phyloP scores from a whole-genome alignment of 2,113 vertebrate species.

The Seriola dumerili region DNA sequence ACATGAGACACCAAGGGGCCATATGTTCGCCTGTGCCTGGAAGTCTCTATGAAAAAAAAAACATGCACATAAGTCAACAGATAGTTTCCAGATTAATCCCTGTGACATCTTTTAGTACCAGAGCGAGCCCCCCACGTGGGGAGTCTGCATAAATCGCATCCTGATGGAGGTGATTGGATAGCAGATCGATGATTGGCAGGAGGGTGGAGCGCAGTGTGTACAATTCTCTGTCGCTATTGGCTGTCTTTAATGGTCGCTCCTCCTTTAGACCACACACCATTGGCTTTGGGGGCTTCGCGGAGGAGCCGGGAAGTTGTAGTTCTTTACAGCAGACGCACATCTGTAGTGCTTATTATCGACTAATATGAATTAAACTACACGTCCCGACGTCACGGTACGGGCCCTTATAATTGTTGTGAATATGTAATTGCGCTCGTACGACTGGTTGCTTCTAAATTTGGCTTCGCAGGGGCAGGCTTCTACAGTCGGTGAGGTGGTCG shows the following conservation, averaged over 20 bases:
- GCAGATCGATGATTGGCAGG: constrained; percentile 55
- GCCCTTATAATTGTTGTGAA: constrained; percentile 68
- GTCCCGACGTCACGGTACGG: constrained; percentile 67
- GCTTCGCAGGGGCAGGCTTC: constrained; percentile 49
- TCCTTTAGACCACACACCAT: constrained; percentile 64
- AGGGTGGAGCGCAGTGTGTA: not conserved
- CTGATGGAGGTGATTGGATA: constrained; percentile 67
- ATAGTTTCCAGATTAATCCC: constrained; percentile 73
- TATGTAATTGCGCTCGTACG: constrained; percentile 73
- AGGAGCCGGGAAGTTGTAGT: constrained; percentile 79
- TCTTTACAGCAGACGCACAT: constrained; percentile 55
- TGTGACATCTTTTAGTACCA: constrained; percentile 67
- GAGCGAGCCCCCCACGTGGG: constrained; percentile 79
- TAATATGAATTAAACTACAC: constrained; percentile 77
- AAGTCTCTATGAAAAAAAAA: constrained; percentile 39
- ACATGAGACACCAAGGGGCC: constrained; percentile 28
- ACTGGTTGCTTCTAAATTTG: constrained; percentile 76
- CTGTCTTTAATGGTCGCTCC: constrained; percentile 67
- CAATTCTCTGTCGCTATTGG: constrained; percentile 62
- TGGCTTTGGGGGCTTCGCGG: constrained; percentile 56
- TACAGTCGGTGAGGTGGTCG: constrained; percentile 62
- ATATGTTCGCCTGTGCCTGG: constrained; percentile 48
- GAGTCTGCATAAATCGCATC: constrained; percentile 35
- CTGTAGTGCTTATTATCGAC: constrained; percentile 62
- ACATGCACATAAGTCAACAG: constrained; percentile 65